Evolutionary conservation across 2,888 invertebrate genomes (phyloP).

Genomic region (Spilarctia lutea): DNA sequence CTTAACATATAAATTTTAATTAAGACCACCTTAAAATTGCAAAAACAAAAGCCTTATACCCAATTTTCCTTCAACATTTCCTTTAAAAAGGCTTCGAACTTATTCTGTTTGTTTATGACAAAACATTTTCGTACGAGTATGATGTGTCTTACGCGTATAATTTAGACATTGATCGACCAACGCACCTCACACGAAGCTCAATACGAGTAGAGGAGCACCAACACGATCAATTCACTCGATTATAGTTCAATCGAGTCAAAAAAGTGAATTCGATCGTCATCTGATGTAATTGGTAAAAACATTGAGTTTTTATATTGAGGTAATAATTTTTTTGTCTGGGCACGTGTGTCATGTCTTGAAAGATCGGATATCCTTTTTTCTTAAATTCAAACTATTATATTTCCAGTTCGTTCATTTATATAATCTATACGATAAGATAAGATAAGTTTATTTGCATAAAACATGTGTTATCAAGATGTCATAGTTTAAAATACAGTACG

Average conservation of each 20-base stretch:
- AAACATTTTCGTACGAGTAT: slow-evolving; percentile 29
- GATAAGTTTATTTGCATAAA: too few relatives aligned
- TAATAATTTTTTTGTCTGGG: not conserved
- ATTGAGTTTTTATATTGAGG: not conserved
- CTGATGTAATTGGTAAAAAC: not conserved
- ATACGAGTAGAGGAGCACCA: slow-evolving; percentile 26
- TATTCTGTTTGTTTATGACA: slow-evolving; percentile 29
- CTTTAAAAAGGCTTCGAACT: not conserved
- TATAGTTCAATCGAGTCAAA: slow-evolving; percentile 4
- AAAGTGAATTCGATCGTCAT: not conserved
- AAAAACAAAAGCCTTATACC: not conserved
- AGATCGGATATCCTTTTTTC: not conserved
- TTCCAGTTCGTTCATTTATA: too few relatives aligned
- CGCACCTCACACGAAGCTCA: slow-evolving; percentile 39
- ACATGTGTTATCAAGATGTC: too few relatives aligned
- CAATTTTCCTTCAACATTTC: not conserved
- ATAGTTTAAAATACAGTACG: too few relatives aligned
- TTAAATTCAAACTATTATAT: too few relatives aligned
- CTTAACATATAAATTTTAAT: not conserved
- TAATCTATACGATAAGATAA: too few relatives aligned
- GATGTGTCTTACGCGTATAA: slow-evolving; percentile 20
- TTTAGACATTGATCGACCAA: slow-evolving; percentile 35
- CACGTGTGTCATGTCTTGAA: not conserved
- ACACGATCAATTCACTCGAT: slow-evolving; percentile 13
- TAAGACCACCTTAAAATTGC: not conserved